Percentiles rank a stretch among this genome's conserved stretches.
Evolutionary conservation across 2,113 vertebrate genomes (phyloP).

Genomic region (Vicugna pacos): DNA sequence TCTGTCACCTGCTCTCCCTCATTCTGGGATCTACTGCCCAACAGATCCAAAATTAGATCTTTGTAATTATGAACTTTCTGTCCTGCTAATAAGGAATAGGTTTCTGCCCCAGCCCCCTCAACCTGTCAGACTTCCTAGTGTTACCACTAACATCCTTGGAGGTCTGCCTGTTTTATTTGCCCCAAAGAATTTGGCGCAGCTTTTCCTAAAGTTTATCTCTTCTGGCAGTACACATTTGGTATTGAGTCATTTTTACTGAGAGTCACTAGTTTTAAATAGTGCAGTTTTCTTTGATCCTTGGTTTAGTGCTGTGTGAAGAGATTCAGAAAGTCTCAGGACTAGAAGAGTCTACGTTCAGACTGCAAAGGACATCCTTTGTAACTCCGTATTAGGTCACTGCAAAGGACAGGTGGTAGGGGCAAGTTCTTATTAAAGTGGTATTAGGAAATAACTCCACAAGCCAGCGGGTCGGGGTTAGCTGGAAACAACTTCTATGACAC

Average conservation of each 20-base stretch:
- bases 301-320: not conserved
- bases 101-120: not conserved
- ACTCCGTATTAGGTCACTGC: not conserved
- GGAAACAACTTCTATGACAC: not conserved
- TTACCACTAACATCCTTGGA: not conserved
- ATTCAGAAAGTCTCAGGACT: not conserved
- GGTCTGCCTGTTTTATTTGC: not conserved
- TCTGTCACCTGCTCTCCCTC: not conserved
- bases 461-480: not conserved
- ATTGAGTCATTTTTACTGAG: slow-evolving; percentile 18
- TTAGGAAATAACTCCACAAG: not conserved
- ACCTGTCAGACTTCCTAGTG: not conserved
- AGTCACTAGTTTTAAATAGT: not conserved
- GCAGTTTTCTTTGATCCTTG: slow-evolving; percentile 36
- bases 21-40: not conserved
- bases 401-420: not conserved
- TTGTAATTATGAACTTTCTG: not conserved
- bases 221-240: not conserved
- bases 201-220: not conserved
- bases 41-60: not conserved
- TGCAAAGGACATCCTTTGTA: not conserved
- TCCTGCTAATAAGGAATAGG: not conserved
- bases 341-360: slow-evolving; percentile 12
- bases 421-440: not conserved
- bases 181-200: slow-evolving; percentile 5